These are phyloP conservation scores for Heliconius ethilla DNA, from an alignment of 2,888 invertebrate species.

Conservation along the genomic window DNA sequence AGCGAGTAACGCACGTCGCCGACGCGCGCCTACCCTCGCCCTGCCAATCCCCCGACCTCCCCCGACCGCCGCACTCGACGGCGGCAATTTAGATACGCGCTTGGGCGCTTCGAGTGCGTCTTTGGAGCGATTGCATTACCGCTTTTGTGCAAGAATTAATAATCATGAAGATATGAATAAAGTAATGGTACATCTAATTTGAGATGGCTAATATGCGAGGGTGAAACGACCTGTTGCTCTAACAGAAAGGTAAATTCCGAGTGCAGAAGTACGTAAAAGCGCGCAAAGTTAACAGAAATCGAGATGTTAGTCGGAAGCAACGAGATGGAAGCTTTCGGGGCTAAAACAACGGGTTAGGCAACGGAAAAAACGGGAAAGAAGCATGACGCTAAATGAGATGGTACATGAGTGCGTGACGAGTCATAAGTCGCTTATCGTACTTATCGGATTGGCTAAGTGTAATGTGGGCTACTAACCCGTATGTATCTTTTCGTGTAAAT, in stretches of 20 bases:
- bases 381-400: constrained; percentile 77
- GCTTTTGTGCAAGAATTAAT: constrained; percentile 81
- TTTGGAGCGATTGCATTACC: constrained; percentile 80
- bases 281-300: constrained; percentile 68
- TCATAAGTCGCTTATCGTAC: constrained; percentile 67
- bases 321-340: constrained; percentile 75
- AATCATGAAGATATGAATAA: constrained; percentile 75
- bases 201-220: constrained; percentile 64
- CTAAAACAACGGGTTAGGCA: constrained; percentile 76
- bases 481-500: constrained; percentile 84
- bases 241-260: constrained; percentile 60
- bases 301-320: constrained; percentile 79
- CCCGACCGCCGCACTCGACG: constrained; percentile 25
- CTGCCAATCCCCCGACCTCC: constrained; percentile 54
- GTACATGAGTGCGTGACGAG: constrained; percentile 58
- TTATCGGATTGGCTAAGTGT: constrained; percentile 67
- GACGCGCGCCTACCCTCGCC: constrained; percentile 59
- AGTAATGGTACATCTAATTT: constrained; percentile 65
- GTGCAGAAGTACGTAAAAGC: constrained; percentile 76
- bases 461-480: constrained; percentile 84
- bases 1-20: constrained; percentile 82
- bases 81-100: constrained; percentile 61
- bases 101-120: constrained; percentile 67
- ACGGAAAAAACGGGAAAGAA: constrained; percentile 76
- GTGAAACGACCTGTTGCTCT: constrained; percentile 61